phyloP scores from a whole-genome alignment of 2,113 vertebrate genomes.

The Apus apus region DNA sequence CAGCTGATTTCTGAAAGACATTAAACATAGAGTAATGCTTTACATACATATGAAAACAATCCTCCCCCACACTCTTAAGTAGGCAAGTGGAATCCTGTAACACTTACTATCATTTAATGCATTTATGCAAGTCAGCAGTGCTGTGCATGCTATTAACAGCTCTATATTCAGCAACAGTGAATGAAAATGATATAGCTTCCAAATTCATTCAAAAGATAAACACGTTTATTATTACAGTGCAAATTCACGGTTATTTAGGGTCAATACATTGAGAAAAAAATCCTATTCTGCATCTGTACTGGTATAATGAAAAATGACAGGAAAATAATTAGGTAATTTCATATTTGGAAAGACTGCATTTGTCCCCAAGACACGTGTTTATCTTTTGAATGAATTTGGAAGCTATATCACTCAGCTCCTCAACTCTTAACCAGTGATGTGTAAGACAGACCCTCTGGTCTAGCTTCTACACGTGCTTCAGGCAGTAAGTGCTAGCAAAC shows the following conservation, averaged over 20 bases:
- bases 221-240: not conserved
- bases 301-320: not conserved
- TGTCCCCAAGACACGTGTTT: not conserved
- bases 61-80: not conserved
- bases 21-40: not conserved
- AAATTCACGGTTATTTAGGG: not conserved
- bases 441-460: not conserved
- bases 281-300: not conserved
- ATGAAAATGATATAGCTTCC: not conserved
- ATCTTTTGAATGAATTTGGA: not conserved
- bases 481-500: not conserved
- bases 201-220: not conserved
- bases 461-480: not conserved
- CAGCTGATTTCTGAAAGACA: not conserved
- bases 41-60: not conserved
- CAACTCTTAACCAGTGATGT: not conserved
- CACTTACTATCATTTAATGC: not conserved
- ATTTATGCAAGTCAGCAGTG: not conserved
- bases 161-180: not conserved
- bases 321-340: not conserved
- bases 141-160: not conserved
- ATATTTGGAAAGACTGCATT: not conserved
- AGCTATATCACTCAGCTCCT: not conserved
- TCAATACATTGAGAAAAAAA: not conserved
- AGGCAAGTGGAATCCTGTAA: not conserved